phyloP scores from a whole-genome alignment of 2,113 vertebrate species.

The Ploceus nigricollis region DNA sequence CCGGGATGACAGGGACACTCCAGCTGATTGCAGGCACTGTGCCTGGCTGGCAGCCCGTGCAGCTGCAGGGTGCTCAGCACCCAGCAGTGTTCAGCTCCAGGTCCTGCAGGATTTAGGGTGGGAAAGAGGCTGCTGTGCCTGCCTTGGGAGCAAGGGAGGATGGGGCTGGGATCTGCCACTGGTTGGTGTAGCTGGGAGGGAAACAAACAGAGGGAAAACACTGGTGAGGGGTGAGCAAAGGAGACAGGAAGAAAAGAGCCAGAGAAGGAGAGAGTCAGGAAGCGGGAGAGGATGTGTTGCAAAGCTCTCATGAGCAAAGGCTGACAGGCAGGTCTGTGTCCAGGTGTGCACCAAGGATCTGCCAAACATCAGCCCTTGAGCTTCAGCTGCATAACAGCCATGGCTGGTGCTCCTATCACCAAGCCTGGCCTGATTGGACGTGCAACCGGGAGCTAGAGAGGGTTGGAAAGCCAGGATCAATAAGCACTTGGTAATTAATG shows the following conservation, averaged over 20 bases:
- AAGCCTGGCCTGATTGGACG: background rate
- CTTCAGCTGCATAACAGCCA: background rate
- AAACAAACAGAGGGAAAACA: background rate
- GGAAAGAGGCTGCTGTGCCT: background rate
- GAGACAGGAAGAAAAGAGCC: background rate
- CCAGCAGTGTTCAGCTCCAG: background rate
- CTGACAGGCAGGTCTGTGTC: background rate
- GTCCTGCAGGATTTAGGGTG: background rate
- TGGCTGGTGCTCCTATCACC: background rate
- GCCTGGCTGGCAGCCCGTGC: background rate
- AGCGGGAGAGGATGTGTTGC: background rate
- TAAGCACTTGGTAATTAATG: constrained; percentile 24
- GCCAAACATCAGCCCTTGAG: background rate
- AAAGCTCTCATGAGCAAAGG: background rate
- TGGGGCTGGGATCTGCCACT: background rate
- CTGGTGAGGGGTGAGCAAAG: background rate
- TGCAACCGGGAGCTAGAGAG: background rate
- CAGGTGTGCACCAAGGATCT: background rate
- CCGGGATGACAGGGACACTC: background rate
- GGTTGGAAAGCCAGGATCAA: background rate
- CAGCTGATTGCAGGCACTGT: background rate
- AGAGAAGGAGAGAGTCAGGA: background rate
- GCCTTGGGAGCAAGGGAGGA: background rate
- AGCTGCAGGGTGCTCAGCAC: background rate
- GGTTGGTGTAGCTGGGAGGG: background rate